Base-by-base conservation (phyloP, 2,797 vertebrate genomes). In the Liparis tanakae region DNA sequence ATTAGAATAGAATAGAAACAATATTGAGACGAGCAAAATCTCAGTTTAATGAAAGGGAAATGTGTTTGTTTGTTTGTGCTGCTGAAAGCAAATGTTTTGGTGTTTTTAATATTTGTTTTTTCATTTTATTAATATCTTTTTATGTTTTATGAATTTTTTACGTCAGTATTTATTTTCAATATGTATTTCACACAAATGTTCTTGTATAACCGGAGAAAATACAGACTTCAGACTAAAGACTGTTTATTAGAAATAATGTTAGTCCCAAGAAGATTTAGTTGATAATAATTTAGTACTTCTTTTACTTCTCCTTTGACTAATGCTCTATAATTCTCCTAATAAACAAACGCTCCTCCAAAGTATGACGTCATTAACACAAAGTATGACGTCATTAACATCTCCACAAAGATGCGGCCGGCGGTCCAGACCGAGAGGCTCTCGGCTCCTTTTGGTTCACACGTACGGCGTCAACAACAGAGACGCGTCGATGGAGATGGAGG, bases 371-470 rank as follows among this genome's bases (percentile, higher is more conserved):
- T 30, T 30, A 30, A 30, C 25, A 30, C 25, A 30, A 30, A 30
- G 25, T 30, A 30, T 20, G 20, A 53, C 22, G 2, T 1, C 5
- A 53, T 53, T 25, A 22, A 53, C 20, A 53, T 25, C 2, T 51
- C 50, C 20, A 10, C n/a, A 20, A 12, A 51, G 50, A 51, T 22
- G 48, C 1, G 7, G 9, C 20, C 48, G 20, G n/a, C 10, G 48
- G n/a, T 20, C 50, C 50, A 53, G 50, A 53, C 50, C 22, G 10
- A 13, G 50, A 22, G 50, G 6, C 50, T 53, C 50, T 53, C n/a
- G 18, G 6, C 44, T 51, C 64, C 77, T 66, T 18, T 55, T 74
- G 80, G 1, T 87, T 86, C 83, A 88, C 83, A 90, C 83, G 65
- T 87, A 44, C 72, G 64, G 85, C 41, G 86, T 83, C 69, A 69